phyloP scores from a whole-genome alignment of 2,113 vertebrate species.

The Mormyrus iriodes region DNA sequence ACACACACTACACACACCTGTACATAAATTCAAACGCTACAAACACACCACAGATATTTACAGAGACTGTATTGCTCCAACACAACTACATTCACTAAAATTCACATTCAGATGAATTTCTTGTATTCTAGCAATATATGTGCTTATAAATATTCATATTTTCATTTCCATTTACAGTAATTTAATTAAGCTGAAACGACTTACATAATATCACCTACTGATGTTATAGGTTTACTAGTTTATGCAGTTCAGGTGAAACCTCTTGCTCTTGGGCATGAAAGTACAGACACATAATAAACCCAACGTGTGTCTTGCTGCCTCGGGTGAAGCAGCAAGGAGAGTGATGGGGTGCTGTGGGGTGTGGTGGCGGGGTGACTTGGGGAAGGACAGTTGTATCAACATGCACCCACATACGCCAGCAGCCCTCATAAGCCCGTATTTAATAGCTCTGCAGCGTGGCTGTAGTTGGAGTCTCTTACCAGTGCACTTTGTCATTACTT shows the following conservation, averaged over 20 bases:
- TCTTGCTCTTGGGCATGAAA: background rate
- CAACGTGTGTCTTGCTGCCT: background rate
- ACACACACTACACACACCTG: constrained; percentile 8
- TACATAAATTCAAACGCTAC: constrained; percentile 11
- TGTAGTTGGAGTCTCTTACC: background rate
- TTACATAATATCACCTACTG: background rate
- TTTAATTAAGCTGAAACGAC: background rate
- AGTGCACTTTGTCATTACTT: constrained; percentile 4
- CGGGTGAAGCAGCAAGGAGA: background rate
- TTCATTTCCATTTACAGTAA: background rate
- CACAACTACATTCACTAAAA: background rate
- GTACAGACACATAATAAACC: background rate
- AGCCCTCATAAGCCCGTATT: background rate
- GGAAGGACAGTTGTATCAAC: background rate
- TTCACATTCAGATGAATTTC: background rate
- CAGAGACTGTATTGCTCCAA: background rate
- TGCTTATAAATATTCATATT: background rate
- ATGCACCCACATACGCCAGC: background rate
- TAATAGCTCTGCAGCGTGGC: background rate
- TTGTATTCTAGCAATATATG: background rate
- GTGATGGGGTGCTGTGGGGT: background rate
- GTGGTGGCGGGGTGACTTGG: background rate
- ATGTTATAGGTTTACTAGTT: background rate
- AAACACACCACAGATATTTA: background rate
- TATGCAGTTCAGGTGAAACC: background rate